Evolutionary conservation across 2,113 vertebrate genomes (phyloP).

Genomic region (Myotis lucifugus): DNA sequence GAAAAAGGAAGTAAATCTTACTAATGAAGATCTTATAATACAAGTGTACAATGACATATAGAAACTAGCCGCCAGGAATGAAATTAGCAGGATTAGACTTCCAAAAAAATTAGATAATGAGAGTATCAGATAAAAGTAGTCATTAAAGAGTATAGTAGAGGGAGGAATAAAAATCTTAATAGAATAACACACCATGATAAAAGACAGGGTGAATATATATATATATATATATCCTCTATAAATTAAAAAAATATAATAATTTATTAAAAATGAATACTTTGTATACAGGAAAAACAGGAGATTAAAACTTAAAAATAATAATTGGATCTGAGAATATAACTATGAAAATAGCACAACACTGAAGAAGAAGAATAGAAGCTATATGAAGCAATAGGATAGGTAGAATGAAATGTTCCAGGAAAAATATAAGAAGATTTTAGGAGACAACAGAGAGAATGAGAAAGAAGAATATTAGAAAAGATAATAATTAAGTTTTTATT

Average conservation of each 20-base stretch:
- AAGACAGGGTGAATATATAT: neutral
- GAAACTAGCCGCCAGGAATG: neutral
- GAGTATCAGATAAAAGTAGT: neutral
- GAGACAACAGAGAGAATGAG: neutral
- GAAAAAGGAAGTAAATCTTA: neutral
- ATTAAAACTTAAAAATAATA: slow-evolving; percentile 23
- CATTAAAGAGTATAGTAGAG: neutral
- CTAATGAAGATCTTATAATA: neutral
- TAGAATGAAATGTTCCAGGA: neutral
- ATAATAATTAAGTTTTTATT: neutral
- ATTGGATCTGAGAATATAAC: neutral
- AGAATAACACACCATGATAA: neutral
- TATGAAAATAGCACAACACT: neutral
- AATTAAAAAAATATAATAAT: neutral
- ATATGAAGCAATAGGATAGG: neutral
- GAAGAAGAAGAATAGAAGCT: neutral
- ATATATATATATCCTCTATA: neutral
- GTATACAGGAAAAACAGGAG: neutral
- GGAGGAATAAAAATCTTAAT: neutral
- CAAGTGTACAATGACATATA: neutral
- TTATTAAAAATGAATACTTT: neutral
- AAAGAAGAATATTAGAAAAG: neutral
- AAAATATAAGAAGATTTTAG: neutral
- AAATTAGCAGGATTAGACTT: neutral
- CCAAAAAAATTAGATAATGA: neutral